Evolutionary conservation across 2,113 vertebrate species (phyloP), one percentile per base, ranked within the genome.

Genomic region (Istiophorus platypterus): DNA sequence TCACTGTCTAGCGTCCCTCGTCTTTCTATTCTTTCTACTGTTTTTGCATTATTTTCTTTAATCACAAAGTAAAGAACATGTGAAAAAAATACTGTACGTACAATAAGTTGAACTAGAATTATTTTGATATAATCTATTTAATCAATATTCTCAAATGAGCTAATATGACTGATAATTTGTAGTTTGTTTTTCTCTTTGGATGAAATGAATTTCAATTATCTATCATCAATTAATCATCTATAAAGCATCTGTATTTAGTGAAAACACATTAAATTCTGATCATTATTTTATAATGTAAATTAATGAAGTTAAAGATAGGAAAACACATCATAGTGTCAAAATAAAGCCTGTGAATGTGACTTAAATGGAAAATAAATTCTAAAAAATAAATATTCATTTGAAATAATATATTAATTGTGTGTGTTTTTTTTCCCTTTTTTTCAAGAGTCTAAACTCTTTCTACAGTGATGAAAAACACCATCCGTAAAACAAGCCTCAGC

Each of bases 331-430:
- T 18, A 17, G 7, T 9, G 1, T 34, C 22, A 3, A 15, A 72
- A 58, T n/a, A 52, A 62, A 70, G 62, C 12, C 14, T 52, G 15
- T 69, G 14, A 78, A 63, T 63, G 20, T 26, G n/a, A 8, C 18
- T 54, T 13, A 70, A 47, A 68, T 27, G 17, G 14, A 5, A 39
- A 52, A 27, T 13, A 70, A 47, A 68, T 27, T 11, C 10, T 2
- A 39, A 52, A 27, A 26, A 37, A 5, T 26, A 34, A 66, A 31
- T 15, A 56, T 47, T 20, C 2, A 12, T 39, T 24, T 13, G 52
- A 24, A 41, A 41, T 42, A 12, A 65, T 22, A 34, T 7, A 52
- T 20, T 1, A 14, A 54, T 12, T n/a, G 20, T 13, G 0, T 61
- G 11, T n/a, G 13, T 29, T 8, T 34, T 34, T 13, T 13, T 2